Base-by-base conservation (phyloP, 2,113 vertebrate genomes). In the Rhinogobius similis region DNA sequence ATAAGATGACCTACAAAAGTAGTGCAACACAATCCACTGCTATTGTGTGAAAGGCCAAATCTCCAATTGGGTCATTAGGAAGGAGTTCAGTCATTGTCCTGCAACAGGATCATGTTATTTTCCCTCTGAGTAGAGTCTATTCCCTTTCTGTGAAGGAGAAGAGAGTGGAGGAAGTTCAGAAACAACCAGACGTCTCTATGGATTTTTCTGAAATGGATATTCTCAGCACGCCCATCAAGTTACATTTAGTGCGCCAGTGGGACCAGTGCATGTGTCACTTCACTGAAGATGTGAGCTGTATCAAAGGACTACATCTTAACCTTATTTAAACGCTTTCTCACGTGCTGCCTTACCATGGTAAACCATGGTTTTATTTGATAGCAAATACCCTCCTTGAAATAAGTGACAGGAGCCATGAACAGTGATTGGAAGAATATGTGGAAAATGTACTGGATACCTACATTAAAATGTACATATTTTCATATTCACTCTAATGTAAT, bases 141-240 rank as follows among this genome's bases (percentile, higher is more conserved):
- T 87, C 56, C 78, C 43, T 81, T 83, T 82, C 14, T 56, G 84
- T 81, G 11, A 26, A 70, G 46, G 73, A 58, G 66, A 77, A 67
- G 75, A 81, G 59, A 41, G 86, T 82, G 89, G 29, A 73, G 64
- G 41, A 77, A 77, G 68, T 72, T 82, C 68, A 82, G 68, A 77
- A 76, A 84, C 85, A 80, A 79, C 74, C 77, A 77, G 63, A 88
- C 46, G 12, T 87, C 78, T 82, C 77, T 10, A 61, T 73, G 77
- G 65, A 52, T 72, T 75, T 82, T 73, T 80, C 79, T 85, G 86
- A 82, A 92, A 90, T 74, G 43, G 80, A 93, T 89, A 90, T 52
- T 23, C 75, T 63, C 63, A 69, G 43, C 73, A 87, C 86, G 72
- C 84, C 82, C 83, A 75, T 69, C 12, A 76, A 71, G 38, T 26